Conservation (phyloP, 64 coral and sea anemone species). For the Astreopora myriophthalma region DNA sequence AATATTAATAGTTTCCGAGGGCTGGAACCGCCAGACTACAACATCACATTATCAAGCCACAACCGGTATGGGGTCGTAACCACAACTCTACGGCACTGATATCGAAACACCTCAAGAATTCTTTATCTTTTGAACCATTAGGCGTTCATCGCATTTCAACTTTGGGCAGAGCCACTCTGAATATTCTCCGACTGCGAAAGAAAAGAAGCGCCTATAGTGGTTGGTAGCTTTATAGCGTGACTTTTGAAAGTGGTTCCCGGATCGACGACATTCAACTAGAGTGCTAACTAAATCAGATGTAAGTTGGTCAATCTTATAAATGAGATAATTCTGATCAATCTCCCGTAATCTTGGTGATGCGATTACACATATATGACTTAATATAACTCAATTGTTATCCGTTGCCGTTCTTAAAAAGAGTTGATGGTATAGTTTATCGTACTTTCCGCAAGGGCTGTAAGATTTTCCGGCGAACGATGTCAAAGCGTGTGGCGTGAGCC, state of each 20-base stretch:
- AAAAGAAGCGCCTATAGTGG: neutral
- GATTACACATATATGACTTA: neutral
- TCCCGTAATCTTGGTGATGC: neutral
- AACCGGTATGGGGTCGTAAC: neutral
- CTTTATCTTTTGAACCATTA: neutral
- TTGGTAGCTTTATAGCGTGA: too few species aligned
- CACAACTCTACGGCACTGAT: neutral
- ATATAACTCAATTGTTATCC: neutral
- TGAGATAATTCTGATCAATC: neutral
- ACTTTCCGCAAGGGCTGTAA: too few species aligned
- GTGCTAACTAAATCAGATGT: neutral
- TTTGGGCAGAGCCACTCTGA: neutral
- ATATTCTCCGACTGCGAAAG: neutral
- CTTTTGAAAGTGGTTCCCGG: neutral
- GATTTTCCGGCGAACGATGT: too few species aligned
- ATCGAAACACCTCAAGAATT: neutral
- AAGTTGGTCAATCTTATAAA: neutral
- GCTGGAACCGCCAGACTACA: neutral
- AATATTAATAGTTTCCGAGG: neutral
- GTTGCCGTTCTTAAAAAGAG: neutral
- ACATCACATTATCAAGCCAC: neutral
- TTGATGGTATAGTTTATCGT: too few species aligned
- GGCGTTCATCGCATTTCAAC: neutral
- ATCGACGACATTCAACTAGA: neutral
- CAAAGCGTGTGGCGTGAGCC: too few species aligned